These are phyloP conservation scores for Circaetus gallicus DNA, from an alignment of 2,113 vertebrate genomes.

Conservation along the genomic window DNA sequence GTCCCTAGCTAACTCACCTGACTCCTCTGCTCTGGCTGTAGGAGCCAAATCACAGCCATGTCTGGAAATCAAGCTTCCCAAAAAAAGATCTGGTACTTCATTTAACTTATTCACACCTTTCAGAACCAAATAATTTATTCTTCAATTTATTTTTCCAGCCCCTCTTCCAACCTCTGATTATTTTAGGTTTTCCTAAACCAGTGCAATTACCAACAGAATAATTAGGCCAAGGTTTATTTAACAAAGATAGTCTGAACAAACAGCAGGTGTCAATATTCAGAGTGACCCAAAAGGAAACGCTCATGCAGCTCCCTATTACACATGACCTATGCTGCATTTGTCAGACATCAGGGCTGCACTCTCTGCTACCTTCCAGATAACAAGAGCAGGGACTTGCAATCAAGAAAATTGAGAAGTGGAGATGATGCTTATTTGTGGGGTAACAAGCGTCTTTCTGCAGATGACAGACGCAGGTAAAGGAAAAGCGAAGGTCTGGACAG, in stretches of 20 bases:
- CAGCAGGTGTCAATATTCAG: background rate
- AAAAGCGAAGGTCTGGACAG: background rate
- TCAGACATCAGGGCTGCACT: background rate
- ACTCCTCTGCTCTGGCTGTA: fast-evolving
- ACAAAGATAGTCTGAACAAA: background rate
- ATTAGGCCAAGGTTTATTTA: conserved; percentile 10
- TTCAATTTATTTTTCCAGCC: background rate
- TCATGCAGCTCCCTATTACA: background rate
- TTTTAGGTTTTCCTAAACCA: background rate
- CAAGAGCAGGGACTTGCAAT: background rate
- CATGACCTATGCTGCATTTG: background rate
- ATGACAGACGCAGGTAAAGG: background rate
- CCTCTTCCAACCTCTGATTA: background rate
- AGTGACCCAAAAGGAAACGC: background rate
- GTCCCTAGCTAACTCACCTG: background rate
- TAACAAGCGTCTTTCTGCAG: background rate
- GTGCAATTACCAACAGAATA: background rate
- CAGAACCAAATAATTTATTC: fast-evolving
- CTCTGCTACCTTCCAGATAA: background rate
- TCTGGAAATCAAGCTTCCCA: background rate
- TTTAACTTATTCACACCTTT: background rate
- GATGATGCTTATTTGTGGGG: background rate
- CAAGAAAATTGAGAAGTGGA: background rate
- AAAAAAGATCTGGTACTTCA: no score
- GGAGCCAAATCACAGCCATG: background rate